phyloP scores from a whole-genome alignment of 2,888 invertebrate species.

The Parthenolecanium corni region DNA sequence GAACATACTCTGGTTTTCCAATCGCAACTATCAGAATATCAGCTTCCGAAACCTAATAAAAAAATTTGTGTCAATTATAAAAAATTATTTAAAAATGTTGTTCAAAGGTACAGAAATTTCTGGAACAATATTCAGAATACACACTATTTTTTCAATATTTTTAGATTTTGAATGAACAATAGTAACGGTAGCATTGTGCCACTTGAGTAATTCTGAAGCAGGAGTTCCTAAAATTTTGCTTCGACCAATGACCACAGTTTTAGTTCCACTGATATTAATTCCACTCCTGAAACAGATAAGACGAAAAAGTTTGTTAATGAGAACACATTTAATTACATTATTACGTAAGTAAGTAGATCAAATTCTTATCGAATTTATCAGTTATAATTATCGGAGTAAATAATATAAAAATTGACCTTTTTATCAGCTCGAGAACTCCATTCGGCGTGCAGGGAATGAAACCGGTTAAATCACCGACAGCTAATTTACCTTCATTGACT shows the following conservation, averaged over 20 bases:
- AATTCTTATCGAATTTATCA: neutral
- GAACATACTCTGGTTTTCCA: slow-evolving; percentile 78
- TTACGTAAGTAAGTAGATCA: neutral
- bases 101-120: neutral
- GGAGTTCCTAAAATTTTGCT: slow-evolving; percentile 98
- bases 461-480: slow-evolving; percentile 76
- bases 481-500: slow-evolving; percentile 82
- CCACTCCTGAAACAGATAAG: slow-evolving; percentile 43
- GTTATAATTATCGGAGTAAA: neutral
- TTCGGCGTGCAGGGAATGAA: slow-evolving; percentile 95
- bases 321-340: slow-evolving; percentile 13
- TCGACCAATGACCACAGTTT: slow-evolving; percentile 87
- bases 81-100: neutral
- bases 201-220: slow-evolving; percentile 82
- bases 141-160: slow-evolving; percentile 61
- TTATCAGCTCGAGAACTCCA: slow-evolving; percentile 86
- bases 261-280: slow-evolving; percentile 62
- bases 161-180: slow-evolving; percentile 91
- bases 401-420: slow-evolving; percentile 47
- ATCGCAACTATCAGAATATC: slow-evolving; percentile 96
- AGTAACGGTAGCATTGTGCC: slow-evolving; percentile 95
- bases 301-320: slow-evolving; percentile 2
- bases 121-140: slow-evolving; percentile 28
- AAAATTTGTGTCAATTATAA: neutral
- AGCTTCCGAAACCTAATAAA: slow-evolving; percentile 47